These are phyloP conservation scores for Oophaga sylvatica DNA, from an alignment of 2,797 vertebrate species.

Conservation along the genomic window DNA sequence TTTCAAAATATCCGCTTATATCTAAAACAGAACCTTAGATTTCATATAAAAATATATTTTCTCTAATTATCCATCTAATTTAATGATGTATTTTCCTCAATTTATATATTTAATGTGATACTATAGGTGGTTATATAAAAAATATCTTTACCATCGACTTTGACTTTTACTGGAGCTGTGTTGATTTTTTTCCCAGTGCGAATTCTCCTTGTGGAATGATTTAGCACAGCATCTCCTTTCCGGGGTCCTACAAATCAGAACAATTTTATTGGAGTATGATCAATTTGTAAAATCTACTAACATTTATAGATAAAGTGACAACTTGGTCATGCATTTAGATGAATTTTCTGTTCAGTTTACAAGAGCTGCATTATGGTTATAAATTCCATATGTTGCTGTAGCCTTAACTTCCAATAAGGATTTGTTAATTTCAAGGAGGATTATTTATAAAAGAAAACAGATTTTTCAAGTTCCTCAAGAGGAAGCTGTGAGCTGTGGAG, in stretches of 20 bases:
- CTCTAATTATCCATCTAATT: too few species aligned
- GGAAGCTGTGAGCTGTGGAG: background rate
- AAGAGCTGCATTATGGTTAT: background rate
- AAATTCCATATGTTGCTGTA: background rate
- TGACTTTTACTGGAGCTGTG: slow-evolving; percentile 62
- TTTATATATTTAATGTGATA: background rate
- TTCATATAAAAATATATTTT: too few species aligned
- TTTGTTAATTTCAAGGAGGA: background rate
- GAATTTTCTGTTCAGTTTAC: background rate
- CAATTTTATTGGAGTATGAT: background rate
- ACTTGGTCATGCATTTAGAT: background rate
- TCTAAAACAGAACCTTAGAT: too few species aligned
- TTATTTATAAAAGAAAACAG: slow-evolving; percentile 22
- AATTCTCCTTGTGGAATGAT: slow-evolving; percentile 70
- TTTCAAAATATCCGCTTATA: too few species aligned
- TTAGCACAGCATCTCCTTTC: slow-evolving; percentile 65
- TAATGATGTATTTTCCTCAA: too few species aligned
- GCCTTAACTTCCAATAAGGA: background rate
- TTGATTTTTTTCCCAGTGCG: slow-evolving; percentile 68
- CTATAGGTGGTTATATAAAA: background rate
- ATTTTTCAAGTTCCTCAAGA: background rate
- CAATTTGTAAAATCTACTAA: background rate
- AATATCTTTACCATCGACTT: slow-evolving; percentile 68
- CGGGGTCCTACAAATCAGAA: slow-evolving; percentile 39
- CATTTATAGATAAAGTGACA: background rate